Base-by-base conservation (phyloP, 2,113 vertebrate species). In the Chaetura pelagica region DNA sequence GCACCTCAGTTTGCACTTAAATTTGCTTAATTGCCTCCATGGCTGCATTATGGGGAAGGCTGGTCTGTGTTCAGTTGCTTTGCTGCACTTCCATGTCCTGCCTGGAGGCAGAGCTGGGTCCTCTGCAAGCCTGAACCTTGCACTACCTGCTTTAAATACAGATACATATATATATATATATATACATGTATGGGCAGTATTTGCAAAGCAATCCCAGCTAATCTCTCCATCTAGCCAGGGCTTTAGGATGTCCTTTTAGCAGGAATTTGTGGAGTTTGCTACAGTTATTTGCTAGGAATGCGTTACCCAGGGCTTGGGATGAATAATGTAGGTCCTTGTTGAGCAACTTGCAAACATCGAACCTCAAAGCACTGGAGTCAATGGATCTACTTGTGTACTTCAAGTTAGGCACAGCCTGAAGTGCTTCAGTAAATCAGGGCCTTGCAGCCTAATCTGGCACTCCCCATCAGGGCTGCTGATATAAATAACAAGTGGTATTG, bases 321-420 rank as follows among this genome's bases (percentile, higher is more conserved):
- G 90, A 97, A 89, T 95, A 95, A 96, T 95, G 93, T 71, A 86
- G 90, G 92, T 88, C 90, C 94, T 92, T 84, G 85, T 93, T 96
- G 87, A 63, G 87, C 81, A 93, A 91, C 63, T 96, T 90, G 96
- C 23, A 76, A 91, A 74, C 40, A 79, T 94, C 1, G 38, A 96
- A 74, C 75, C 79, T 96, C 93, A 90, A 94, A 84, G 87, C 9
- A 4, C 92, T 64, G 81, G 48, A 93, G 85, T 92, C 93, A 85
- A 86, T 67, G 84, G 92, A 93, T 74, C 90, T 88, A 3, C 51
- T 84, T 26, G 68, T 81, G 92, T 84, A 71, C 85, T 95, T 86
- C 86, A 84, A 95, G 82, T 86, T 90, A 88, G 92, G 75, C 82
- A 81, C 34, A 44, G 49, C 82, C 81, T 88, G 77, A 92, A 96